A percentile compares a stretch with the other conserved stretches of the same genome.
These are phyloP conservation scores for Drosophila repleta DNA, from an alignment of 1,140 invertebrate species.

Conservation along the genomic window DNA sequence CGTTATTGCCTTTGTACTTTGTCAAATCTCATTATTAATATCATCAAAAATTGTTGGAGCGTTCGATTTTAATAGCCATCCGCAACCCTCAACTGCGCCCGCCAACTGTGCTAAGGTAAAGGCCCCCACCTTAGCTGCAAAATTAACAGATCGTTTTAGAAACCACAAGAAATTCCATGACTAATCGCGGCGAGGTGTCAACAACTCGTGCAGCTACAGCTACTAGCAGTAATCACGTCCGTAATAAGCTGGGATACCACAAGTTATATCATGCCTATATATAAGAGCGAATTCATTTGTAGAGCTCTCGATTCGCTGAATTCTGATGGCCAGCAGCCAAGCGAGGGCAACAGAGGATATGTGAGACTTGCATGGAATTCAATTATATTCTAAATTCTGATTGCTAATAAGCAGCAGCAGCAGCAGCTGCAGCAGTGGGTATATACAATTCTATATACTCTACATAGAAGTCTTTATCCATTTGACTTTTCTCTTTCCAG, in stretches of 20 bases:
- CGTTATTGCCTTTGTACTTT: slow-evolving; percentile 43
- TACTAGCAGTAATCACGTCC: slow-evolving; percentile 4
- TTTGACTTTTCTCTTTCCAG: background rate
- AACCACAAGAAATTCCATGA: slow-evolving; percentile 47
- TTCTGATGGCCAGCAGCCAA: slow-evolving; percentile 9
- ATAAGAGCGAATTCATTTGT: slow-evolving; percentile 39
- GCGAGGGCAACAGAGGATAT: background rate
- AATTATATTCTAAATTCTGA: too few relatives aligned
- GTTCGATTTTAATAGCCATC: slow-evolving; percentile 57
- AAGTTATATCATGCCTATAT: slow-evolving; percentile 53
- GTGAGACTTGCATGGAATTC: background rate
- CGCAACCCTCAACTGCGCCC: slow-evolving; percentile 15
- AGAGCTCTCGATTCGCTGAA: slow-evolving; percentile 38
- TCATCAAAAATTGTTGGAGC: slow-evolving; percentile 64
- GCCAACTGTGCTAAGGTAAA: slow-evolving; percentile 48
- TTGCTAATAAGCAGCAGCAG: too few relatives aligned
- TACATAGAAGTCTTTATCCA: background rate
- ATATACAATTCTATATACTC: background rate
- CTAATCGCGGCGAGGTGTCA: slow-evolving; percentile 42
- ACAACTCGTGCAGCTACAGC: slow-evolving; percentile 21
- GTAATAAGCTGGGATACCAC: slow-evolving; percentile 33
- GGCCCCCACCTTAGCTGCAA: slow-evolving; percentile 26
- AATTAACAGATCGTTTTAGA: slow-evolving; percentile 18
- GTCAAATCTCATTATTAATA: slow-evolving; percentile 48
- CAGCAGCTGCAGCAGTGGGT: too few relatives aligned